Conservation (phyloP, 2,888 invertebrate genomes). For the Sicus ferrugineus region DNA sequence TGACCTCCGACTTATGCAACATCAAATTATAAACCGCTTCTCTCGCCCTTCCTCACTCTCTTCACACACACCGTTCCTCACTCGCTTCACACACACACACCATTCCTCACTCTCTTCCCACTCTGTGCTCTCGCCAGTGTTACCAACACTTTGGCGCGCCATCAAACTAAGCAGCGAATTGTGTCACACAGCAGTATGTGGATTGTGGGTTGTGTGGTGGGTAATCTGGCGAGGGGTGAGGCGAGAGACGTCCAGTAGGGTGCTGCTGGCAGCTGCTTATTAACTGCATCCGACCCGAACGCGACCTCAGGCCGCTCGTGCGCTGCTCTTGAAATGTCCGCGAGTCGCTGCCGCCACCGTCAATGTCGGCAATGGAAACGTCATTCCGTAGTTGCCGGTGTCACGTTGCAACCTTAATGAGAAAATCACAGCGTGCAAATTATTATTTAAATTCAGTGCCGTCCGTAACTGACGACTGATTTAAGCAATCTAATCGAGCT, state of each 20-base stretch:
- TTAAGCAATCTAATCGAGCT: no score
- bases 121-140: no score
- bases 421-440: slow-evolving; percentile 23
- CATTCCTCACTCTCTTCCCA: background rate
- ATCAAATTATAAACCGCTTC: background rate
- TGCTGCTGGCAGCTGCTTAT: no score
- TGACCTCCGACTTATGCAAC: slow-evolving; percentile 36
- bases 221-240: no score
- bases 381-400: background rate
- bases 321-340: background rate
- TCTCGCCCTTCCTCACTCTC: background rate
- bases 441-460: background rate
- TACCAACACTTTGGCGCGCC: no score
- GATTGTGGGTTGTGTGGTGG: no score
- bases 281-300: slow-evolving; percentile 22
- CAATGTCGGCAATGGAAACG: slow-evolving; percentile 5
- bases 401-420: slow-evolving; percentile 21
- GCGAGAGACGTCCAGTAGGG: no score
- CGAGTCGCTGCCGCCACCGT: background rate
- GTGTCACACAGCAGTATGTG: no score
- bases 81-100: background rate
- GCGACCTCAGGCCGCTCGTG: slow-evolving; percentile 23
- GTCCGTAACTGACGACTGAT: no score
- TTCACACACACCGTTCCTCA: background rate
- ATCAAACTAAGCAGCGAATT: no score